Base-by-base conservation (phyloP, 2,797 vertebrate species). In the Sorex maritimensis region DNA sequence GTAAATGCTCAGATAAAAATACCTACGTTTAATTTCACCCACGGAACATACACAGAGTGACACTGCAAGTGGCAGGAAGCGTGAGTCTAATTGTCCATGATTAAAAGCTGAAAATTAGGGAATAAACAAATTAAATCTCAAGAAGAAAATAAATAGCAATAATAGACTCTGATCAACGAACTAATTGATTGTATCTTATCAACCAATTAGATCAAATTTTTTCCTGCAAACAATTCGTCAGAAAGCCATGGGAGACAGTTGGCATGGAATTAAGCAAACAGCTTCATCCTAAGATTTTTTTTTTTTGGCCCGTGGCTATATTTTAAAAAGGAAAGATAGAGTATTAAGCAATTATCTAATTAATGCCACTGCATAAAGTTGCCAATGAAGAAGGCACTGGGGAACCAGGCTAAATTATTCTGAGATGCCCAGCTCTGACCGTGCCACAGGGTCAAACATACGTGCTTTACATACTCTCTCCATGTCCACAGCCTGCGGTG, bases 41-140 rank as follows among this genome's bases (percentile, higher is more conserved):
- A 81, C 14, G 72, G 49, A n/a, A 74, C 2, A 79, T 7, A 69
- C 26, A 38, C 46, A 65, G 26, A 81, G 3, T 49, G 28, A 41
- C 24, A 81, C 26, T 3, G n/a, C 41, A 71, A 38, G 81, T 84
- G 46, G 28, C 24, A 77, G 23, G 61, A 46, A 17, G 44, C 34
- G 63, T 3, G 86, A 61, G 80, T 89, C 80, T 58, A 68, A 74
- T 73, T 38, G 30, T 88, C 63, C 4, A 7, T 49, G 79, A 81
- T 71, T 73, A 63, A 86, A 80, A 83, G 58, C 19, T 81, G 68
- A 87, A 96, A 88, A 46, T 77, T 81, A 8, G 19, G 85, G 75
- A 85, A 26, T 26, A 73, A 83, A 63, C 41, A 75, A 55, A 44
- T 38, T 58, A 69, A 44, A 24, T 71, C 44, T 82, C 55, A 49